Conservation (phyloP, 2,888 invertebrate genomes). For the Hydriomena furcata region DNA sequence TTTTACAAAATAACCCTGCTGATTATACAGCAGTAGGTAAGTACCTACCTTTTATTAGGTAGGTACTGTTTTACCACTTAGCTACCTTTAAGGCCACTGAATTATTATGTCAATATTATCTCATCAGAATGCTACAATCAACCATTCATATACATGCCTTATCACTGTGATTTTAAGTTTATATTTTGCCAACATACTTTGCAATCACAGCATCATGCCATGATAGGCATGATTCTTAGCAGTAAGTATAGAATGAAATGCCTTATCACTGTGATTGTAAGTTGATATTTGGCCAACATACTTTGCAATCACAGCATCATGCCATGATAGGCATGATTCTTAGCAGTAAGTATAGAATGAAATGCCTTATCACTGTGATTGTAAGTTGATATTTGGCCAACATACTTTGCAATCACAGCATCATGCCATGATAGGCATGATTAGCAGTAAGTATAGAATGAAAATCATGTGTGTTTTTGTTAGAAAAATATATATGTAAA, state of each 20-base stretch:
- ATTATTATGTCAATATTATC: conserved; percentile 30
- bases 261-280: conserved; percentile 8
- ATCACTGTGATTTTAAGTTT: conserved; percentile 3
- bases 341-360: conserved; percentile 2
- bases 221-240: not conserved
- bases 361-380: conserved; percentile 9
- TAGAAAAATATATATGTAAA: too few relatives aligned
- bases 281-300: conserved; percentile 4
- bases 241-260: conserved; percentile 1
- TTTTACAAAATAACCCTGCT: too few relatives aligned
- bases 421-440: not conserved
- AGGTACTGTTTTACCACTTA: not conserved
- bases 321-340: not conserved
- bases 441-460: conserved; percentile 4
- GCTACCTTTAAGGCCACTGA: conserved; percentile 17
- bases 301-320: not conserved
- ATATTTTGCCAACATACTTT: not conserved
- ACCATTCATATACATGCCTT: conserved; percentile 5
- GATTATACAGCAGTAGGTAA: not conserved
- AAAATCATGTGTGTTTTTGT: too few relatives aligned
- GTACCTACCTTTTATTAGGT: not conserved
- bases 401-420: not conserved
- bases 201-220: not conserved
- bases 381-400: conserved; percentile 7
- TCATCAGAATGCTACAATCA: conserved; percentile 13